Evolutionary conservation across 2,888 invertebrate genomes (phyloP), one percentile per base, ranked within the genome.

Genomic region (Drosophila subsilvestris): DNA sequence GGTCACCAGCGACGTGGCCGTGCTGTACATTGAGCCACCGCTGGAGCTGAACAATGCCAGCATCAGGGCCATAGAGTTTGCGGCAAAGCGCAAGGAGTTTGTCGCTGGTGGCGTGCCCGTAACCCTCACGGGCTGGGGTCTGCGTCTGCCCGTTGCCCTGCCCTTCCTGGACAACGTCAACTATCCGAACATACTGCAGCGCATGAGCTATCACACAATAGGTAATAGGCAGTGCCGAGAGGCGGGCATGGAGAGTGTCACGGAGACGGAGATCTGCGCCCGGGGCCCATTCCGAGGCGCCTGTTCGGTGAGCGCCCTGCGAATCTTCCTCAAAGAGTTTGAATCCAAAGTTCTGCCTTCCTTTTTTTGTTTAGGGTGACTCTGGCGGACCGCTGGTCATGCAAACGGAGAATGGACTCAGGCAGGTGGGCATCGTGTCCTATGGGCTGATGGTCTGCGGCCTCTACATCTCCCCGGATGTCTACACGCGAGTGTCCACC

Each of bases 41-140:
- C 79, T 92, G 10, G 51, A 69, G 18, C 65, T 90, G 1, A 81
- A 91, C 61, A 86, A 87, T 27, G 43, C 66, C 7, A 90, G 73
- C 1, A 91, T 94, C 0, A 88, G 91, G 3, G 83, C 92, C 0
- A 93, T 94, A 37, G 80, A 85, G n/a, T 83, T 88, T 18, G 29
- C 43, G n/a, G 45, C 55, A 1, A 32, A 43, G 1, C 74, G 79
- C 5, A 60, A 63, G 3, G 63, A 76, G 6, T 79, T 76, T 29
- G 75, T 91, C 3, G 83, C 65, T 0, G 86, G 76, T 1, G 89
- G 80, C 20, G 73, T 86, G 4, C 85, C 88, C 0, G 91, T 90
- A 3, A 90, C 89, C 3, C 71, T 92, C 20, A 90, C 91, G 3
- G 92, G 92, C 0, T 92, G 92, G 92, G 92, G 92, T 2, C 57